Conservation (phyloP, 2,113 vertebrate genomes). For the Gorsachius goisagi region DNA sequence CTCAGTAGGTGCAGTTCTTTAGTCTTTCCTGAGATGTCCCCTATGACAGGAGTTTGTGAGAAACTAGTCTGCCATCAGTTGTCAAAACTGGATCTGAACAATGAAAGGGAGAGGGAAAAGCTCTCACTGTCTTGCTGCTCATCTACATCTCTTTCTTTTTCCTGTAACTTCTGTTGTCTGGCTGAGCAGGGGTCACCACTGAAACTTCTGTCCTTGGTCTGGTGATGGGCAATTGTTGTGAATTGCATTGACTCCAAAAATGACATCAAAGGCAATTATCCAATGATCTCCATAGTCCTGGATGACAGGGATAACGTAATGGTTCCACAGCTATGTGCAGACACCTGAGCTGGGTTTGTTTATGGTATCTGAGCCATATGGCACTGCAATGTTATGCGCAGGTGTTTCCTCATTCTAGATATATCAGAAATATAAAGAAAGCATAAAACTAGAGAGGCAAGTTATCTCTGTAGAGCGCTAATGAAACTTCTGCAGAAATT, state of each 20-base stretch:
- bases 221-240: not conserved
- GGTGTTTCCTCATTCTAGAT: not conserved
- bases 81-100: not conserved
- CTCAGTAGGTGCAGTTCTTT: not conserved
- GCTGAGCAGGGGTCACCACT: not conserved
- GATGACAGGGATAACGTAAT: not conserved
- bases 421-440: not conserved
- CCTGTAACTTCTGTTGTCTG: not conserved
- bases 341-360: not conserved
- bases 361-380: not conserved
- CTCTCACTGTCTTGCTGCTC: not conserved
- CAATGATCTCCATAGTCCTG: not conserved
- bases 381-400: not conserved
- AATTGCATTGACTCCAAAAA: not conserved
- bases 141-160: not conserved
- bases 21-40: not conserved
- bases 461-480: not conserved
- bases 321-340: not conserved
- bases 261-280: not conserved
- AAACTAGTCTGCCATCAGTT: not conserved
- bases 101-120: not conserved
- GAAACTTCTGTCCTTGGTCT: not conserved
- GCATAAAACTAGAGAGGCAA: not conserved
- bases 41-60: not conserved
- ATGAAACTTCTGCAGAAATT: not conserved